Evolutionary conservation across 2,113 vertebrate species (phyloP).

Genomic region (human (Homo sapiens)): DNA sequence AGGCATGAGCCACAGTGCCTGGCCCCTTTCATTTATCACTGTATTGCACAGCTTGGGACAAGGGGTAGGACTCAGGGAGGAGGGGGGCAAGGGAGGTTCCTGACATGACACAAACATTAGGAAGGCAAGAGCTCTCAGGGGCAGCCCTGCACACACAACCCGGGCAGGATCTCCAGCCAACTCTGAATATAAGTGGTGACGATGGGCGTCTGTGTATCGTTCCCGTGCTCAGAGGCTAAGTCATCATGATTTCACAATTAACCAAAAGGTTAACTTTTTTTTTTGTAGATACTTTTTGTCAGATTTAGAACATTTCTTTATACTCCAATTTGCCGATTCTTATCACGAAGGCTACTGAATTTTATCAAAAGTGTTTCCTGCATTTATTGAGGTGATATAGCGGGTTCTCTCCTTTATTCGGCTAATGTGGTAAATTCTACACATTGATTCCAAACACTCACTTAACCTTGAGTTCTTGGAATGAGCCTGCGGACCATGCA

Average conservation of each 20-base stretch:
- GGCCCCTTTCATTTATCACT: not conserved
- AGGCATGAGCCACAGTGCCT: too few species aligned
- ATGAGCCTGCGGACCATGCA: too few species aligned
- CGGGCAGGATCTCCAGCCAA: not conserved
- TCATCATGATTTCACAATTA: not conserved
- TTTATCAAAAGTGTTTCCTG: not conserved
- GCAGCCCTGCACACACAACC: fast-evolving
- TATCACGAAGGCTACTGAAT: not conserved
- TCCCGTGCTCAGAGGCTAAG: not conserved
- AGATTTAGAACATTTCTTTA: not conserved
- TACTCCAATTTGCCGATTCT: not conserved
- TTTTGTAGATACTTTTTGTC: not conserved
- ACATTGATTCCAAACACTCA: not conserved
- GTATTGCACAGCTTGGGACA: not conserved
- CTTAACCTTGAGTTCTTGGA: not conserved
- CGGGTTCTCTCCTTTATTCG: not conserved
- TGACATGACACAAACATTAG: fast-evolving
- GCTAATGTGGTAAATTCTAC: not conserved
- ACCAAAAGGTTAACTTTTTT: too few species aligned
- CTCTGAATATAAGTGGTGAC: not conserved
- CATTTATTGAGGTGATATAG: not conserved
- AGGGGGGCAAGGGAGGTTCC: not conserved
- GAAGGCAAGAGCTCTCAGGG: not conserved
- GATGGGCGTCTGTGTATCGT: fast-evolving
- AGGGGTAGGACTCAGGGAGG: too few species aligned